These are phyloP conservation scores for Athetis lepigone DNA, from an alignment of 2,888 invertebrate species.

Conservation along the genomic window DNA sequence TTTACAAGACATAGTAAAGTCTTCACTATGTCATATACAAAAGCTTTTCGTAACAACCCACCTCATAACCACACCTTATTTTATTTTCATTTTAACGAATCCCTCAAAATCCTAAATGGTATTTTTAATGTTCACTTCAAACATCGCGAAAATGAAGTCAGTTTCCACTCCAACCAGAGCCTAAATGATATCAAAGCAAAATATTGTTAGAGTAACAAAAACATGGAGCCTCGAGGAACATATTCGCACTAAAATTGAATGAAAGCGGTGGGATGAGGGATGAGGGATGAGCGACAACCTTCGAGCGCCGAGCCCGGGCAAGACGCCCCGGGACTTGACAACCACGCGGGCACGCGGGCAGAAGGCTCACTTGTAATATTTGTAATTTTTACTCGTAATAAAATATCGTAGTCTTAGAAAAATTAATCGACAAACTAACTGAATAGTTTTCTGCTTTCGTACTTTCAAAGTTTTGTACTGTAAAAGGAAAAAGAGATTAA, in stretches of 20 bases:
- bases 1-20: neutral
- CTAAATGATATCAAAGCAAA: constrained; percentile 36
- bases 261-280: constrained; percentile 38
- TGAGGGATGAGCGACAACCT: constrained; percentile 24
- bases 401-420: too few relatives aligned
- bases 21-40: neutral
- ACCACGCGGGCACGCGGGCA: neutral
- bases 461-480: too few relatives aligned
- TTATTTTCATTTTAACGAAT: constrained; percentile 8
- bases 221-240: constrained; percentile 36
- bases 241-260: constrained; percentile 55
- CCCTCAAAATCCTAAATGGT: constrained; percentile 1
- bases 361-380: constrained; percentile 7
- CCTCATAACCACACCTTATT: neutral
- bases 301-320: constrained; percentile 35
- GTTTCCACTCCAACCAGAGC: constrained; percentile 3
- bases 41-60: neutral
- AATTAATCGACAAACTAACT: too few relatives aligned
- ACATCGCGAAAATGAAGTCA: constrained; percentile 3
- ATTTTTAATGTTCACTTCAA: constrained; percentile 23
- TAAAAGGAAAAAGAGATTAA: too few relatives aligned
- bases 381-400: too few relatives aligned
- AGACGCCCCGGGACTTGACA: constrained; percentile 27
- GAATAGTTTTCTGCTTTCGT: too few relatives aligned
- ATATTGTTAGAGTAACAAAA: constrained; percentile 44